Percentiles rank a stretch among this genome's conserved stretches.
Evolutionary conservation across 2,888 invertebrate genomes (phyloP).

Genomic region (Aspidapion aeneum): DNA sequence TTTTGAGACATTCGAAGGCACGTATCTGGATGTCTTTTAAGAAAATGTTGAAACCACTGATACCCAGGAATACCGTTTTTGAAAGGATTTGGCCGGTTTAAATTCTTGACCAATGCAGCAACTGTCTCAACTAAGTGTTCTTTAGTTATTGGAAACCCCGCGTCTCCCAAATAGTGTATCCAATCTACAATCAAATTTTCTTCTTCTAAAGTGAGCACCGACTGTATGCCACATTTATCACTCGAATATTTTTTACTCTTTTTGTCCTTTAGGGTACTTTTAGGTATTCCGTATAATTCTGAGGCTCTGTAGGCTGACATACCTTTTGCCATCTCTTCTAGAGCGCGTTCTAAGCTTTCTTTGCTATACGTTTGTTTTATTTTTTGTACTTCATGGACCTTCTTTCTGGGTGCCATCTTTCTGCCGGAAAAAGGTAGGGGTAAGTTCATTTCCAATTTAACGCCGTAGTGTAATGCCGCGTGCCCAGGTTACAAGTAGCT

Average conservation of each 20-base stretch:
- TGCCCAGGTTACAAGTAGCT: too few species aligned
- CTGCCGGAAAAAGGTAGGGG: neutral
- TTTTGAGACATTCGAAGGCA: constrained; percentile 8
- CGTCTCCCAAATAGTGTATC: constrained; percentile 8
- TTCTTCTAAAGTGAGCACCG: constrained; percentile 6
- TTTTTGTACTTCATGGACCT: neutral
- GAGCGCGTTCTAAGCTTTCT: neutral
- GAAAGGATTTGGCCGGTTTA: constrained; percentile 3
- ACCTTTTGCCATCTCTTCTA: neutral
- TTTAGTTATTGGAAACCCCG: constrained; percentile 11
- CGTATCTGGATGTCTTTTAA: neutral
- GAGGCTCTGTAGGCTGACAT: constrained; percentile 2
- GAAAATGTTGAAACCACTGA: constrained; percentile 3
- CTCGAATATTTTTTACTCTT: constrained; percentile 8
- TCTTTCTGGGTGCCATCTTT: neutral
- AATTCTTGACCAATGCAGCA: neutral
- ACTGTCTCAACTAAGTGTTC: constrained; percentile 2
- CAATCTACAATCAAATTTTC: constrained; percentile 12
- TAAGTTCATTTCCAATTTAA: too few species aligned
- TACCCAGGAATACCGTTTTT: constrained; percentile 1
- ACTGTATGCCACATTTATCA: constrained; percentile 11
- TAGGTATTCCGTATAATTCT: constrained; percentile 4
- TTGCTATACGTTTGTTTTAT: neutral
- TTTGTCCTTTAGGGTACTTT: constrained; percentile 16
- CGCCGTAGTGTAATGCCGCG: too few species aligned